phyloP scores from a whole-genome alignment of 2,888 invertebrate genomes.

The Sarcophaga caerulescens region DNA sequence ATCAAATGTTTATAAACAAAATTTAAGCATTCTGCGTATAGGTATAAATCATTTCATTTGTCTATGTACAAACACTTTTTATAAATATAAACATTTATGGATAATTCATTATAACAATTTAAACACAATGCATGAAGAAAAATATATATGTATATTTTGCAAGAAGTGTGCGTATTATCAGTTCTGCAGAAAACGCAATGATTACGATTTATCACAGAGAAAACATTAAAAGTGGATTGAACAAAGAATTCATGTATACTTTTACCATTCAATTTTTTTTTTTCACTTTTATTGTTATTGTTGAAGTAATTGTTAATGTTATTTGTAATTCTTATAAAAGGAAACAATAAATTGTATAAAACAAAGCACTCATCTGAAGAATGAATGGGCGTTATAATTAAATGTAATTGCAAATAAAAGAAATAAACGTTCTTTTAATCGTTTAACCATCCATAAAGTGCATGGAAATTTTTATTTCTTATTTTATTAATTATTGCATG shows the following conservation, averaged over 20 bases:
- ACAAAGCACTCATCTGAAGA: conserved; percentile 7
- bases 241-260: conserved; percentile 46
- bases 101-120: no score
- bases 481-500: no score
- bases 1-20: conserved; percentile 12
- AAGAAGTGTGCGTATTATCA: background rate
- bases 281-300: conserved; percentile 10
- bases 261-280: conserved; percentile 2
- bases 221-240: conserved; percentile 10
- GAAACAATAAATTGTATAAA: conserved; percentile 3
- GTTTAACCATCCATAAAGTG: no score
- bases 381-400: no score
- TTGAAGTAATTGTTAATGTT: conserved; percentile 6
- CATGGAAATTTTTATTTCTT: no score
- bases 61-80: no score
- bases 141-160: background rate
- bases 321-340: background rate
- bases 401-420: no score
- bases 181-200: conserved; percentile 1
- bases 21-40: background rate
- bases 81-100: no score
- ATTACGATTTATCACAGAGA: conserved; percentile 8
- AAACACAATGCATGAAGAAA: no score
- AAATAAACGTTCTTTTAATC: no score
- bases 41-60: no score